A percentile compares a stretch with the other conserved stretches of the same genome.
Evolutionary conservation across 2,797 vertebrate genomes (phyloP).

Genomic region (Syngnathus rostellatus): DNA sequence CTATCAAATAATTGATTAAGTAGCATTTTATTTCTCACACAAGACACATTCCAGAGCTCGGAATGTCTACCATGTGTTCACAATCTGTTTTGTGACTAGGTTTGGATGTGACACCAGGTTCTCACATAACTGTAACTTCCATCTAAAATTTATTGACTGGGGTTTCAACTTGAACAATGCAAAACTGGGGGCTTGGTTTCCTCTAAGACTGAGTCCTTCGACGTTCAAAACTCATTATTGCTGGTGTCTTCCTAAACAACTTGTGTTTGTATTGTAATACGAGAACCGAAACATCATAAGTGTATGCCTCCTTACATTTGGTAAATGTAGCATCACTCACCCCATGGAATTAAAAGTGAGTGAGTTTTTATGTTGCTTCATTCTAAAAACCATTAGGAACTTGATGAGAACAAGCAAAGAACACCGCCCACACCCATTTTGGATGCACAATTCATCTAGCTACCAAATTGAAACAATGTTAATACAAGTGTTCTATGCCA

Average conservation of each 20-base stretch:
- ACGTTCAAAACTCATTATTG: neutral
- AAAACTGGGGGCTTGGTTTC: conserved; percentile 2
- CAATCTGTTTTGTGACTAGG: conserved; percentile 46
- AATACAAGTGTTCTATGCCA: conserved; percentile 31
- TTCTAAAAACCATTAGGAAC: conserved; percentile 51
- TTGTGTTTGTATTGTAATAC: too few species aligned
- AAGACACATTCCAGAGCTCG: conserved; percentile 29
- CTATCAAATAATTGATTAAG: conserved; percentile 26
- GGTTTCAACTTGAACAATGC: conserved; percentile 12
- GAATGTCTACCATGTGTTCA: conserved; percentile 44
- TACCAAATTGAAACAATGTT: conserved; percentile 22
- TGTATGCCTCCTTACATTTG: neutral
- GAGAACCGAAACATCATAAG: neutral
- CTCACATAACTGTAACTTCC: conserved; percentile 24
- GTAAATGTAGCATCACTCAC: conserved; percentile 2
- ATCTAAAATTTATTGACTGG: conserved; percentile 3
- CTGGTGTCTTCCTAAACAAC: conserved; percentile 25
- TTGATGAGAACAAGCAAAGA: conserved; percentile 42
- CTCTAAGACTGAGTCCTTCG: neutral
- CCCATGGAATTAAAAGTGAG: neutral
- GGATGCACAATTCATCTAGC: conserved; percentile 19
- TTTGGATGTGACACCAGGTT: conserved; percentile 31
- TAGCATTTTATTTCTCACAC: conserved; percentile 22
- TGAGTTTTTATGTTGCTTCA: conserved; percentile 29
- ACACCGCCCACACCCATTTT: conserved; percentile 29